phyloP scores from a whole-genome alignment of 2,888 invertebrate species.

The Cataglyphis cursor region DNA sequence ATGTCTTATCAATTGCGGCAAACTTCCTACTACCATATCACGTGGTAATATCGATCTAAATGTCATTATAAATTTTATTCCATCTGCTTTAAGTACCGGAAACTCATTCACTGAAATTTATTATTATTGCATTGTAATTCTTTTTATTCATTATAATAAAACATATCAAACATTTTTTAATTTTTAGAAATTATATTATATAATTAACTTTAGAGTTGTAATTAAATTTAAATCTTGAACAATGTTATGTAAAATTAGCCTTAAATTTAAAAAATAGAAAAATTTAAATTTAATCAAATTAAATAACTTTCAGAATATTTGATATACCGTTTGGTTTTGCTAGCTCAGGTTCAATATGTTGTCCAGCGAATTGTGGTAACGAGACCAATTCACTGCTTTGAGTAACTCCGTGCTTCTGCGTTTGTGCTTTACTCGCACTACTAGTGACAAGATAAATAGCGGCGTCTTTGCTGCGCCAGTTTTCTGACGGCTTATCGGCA shows the following conservation, averaged over 20 bases:
- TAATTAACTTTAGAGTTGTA: neutral
- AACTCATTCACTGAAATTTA: constrained; percentile 92
- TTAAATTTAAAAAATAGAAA: neutral
- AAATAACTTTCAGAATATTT: constrained; percentile 10
- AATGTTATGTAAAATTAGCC: neutral
- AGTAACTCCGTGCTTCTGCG: constrained; percentile 96
- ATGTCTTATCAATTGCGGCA: constrained; percentile 94
- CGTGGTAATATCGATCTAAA: constrained; percentile 96
- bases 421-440: constrained; percentile 95
- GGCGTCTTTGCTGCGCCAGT: constrained; percentile 98
- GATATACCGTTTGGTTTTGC: constrained; percentile 90
- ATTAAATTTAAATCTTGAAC: neutral
- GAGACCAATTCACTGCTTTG: constrained; percentile 96
- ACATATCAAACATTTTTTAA: neutral
- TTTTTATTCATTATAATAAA: neutral
- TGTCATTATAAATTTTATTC: constrained; percentile 98
- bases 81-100: constrained; percentile 98
- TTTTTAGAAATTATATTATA: neutral
- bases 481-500: constrained; percentile 90
- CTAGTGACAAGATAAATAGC: constrained; percentile 98
- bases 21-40: constrained; percentile 91
- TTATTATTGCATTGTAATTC: constrained; percentile 4
- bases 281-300: neutral
- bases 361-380: constrained; percentile 95
- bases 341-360: constrained; percentile 95